These are phyloP conservation scores for Gadus macrocephalus DNA, from an alignment of 2,113 vertebrate species.

Conservation along the genomic window DNA sequence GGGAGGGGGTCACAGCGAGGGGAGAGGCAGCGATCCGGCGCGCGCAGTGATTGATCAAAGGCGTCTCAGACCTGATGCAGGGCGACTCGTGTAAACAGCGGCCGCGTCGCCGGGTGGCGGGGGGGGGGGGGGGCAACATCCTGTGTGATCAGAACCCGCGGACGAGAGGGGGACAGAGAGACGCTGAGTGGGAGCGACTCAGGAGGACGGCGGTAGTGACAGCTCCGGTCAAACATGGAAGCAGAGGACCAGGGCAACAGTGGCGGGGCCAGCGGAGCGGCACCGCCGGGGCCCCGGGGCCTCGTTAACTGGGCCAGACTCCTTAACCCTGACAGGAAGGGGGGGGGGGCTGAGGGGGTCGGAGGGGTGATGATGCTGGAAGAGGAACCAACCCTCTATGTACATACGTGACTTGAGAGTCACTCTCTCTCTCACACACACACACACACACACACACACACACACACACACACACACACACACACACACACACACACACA, in stretches of 20 bases:
- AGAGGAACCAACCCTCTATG: no score
- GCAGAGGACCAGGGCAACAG: constrained; percentile 23
- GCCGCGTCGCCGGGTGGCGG: constrained; percentile 62
- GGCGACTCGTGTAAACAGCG: constrained; percentile 69
- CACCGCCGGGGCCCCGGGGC: constrained; percentile 40
- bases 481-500: no score
- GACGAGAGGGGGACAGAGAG: constrained; percentile 38
- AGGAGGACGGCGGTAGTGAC: constrained; percentile 53
- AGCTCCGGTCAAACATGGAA: constrained; percentile 70
- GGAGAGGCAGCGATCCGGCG: constrained; percentile 43
- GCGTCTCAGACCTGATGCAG: constrained; percentile 55
- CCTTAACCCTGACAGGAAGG: constrained; percentile 41
- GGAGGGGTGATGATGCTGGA: no score
- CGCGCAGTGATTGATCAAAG: constrained; percentile 62
- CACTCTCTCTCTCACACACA: no score
- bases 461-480: no score
- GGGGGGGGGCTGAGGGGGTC: neutral
- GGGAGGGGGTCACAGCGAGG: constrained; percentile 39
- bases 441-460: no score
- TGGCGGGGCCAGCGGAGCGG: constrained; percentile 34
- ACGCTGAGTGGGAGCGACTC: constrained; percentile 62
- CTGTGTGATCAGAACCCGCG: constrained; percentile 67
- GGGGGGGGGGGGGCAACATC: constrained; percentile 68
- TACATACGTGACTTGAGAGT: no score
- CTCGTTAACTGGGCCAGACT: constrained; percentile 50